Evolutionary conservation across 2,888 invertebrate genomes (phyloP).

Genomic region (Eupithecia inturbata): DNA sequence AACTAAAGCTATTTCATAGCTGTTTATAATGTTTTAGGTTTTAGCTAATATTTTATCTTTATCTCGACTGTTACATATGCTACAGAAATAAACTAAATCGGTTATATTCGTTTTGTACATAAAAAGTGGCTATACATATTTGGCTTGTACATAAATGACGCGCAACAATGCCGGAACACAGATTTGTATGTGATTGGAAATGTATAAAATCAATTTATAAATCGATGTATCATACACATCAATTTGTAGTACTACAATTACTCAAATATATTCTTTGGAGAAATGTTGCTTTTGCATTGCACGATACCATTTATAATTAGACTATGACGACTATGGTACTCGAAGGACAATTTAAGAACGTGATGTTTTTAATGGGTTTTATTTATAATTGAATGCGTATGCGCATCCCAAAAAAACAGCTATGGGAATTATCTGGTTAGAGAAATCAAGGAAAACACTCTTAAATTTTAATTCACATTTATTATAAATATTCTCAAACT

Average conservation of each 20-base stretch:
- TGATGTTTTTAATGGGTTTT: background rate
- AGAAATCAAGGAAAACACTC: conserved; percentile 18
- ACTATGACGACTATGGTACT: background rate
- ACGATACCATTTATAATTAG: background rate
- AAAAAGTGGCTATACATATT: conserved; percentile 30
- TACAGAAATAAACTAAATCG: conserved; percentile 18
- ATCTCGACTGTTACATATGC: conserved; percentile 9
- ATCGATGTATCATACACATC: conserved; percentile 70
- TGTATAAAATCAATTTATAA: conserved; percentile 60
- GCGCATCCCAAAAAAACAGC: background rate
- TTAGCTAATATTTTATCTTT: conserved; percentile 17
- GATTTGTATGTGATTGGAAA: conserved; percentile 54
- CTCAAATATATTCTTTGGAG: conserved; percentile 73
- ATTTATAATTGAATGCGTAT: too few relatives aligned
- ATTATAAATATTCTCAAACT: conserved; percentile 69
- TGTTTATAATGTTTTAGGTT: conserved; percentile 13
- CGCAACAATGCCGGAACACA: conserved; percentile 25
- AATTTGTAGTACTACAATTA: conserved; percentile 61
- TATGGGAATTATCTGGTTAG: background rate
- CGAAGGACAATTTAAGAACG: too few relatives aligned
- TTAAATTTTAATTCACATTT: conserved; percentile 58
- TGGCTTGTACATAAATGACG: conserved; percentile 40
- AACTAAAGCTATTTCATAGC: conserved; percentile 12
- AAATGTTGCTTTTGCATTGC: conserved; percentile 45
- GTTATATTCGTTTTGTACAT: conserved; percentile 38